These are phyloP conservation scores for Neelides sp. DNA, from an alignment of 1,140 invertebrate species.

Conservation along the genomic window DNA sequence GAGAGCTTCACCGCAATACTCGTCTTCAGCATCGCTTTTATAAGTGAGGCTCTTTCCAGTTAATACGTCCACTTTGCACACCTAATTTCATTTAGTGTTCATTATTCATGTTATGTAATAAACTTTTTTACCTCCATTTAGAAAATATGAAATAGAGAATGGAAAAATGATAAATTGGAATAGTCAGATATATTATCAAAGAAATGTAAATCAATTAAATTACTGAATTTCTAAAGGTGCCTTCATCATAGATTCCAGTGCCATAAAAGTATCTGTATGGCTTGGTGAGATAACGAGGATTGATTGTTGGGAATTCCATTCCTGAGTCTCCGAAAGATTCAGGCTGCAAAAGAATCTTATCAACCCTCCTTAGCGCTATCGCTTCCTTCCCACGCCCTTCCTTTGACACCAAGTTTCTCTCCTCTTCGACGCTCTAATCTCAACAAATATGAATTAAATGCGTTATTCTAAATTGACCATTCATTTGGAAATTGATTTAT, in stretches of 20 bases:
- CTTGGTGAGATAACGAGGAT: constrained; percentile 33
- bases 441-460: too few species aligned
- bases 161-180: not conserved
- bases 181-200: not conserved
- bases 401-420: constrained; percentile 22
- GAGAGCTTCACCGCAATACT: constrained; percentile 32
- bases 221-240: constrained; percentile 32
- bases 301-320: constrained; percentile 36
- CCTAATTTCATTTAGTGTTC: constrained; percentile 6
- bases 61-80: constrained; percentile 36
- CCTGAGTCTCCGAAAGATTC: constrained; percentile 25
- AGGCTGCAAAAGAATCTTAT: constrained; percentile 26
- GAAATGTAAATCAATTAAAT: not conserved
- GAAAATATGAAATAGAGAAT: not conserved
- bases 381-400: constrained; percentile 22
- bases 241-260: constrained; percentile 34
- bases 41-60: constrained; percentile 30
- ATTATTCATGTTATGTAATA: too few species aligned
- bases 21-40: constrained; percentile 30
- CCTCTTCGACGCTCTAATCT: constrained; percentile 15
- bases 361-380: constrained; percentile 26
- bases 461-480: too few species aligned
- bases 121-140: not conserved
- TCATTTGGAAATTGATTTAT: too few species aligned
- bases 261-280: constrained; percentile 38